phyloP scores from a whole-genome alignment of 2,113 vertebrate genomes.

The Glareola pratincola region DNA sequence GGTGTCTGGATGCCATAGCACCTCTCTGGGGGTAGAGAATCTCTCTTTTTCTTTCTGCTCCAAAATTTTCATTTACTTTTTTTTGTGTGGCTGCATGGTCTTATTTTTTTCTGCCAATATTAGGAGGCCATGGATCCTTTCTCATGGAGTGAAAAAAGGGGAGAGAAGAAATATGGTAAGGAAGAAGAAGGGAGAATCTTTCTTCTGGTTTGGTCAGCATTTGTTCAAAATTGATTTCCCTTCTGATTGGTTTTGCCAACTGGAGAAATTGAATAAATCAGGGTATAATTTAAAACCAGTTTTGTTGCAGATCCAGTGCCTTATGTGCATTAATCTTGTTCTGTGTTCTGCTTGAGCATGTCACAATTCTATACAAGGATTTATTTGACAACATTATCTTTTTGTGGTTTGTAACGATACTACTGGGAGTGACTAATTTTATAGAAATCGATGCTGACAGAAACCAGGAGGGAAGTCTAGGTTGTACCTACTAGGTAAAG shows the following conservation, averaged over 20 bases:
- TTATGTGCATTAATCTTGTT: not conserved
- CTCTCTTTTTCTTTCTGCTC: not conserved
- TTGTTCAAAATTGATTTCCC: not conserved
- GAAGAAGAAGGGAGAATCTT: not conserved
- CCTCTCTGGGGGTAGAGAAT: not conserved
- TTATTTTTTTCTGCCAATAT: not conserved
- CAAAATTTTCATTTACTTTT: not conserved
- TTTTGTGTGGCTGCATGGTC: not conserved
- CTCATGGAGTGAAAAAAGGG: not conserved
- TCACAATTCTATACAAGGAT: not conserved
- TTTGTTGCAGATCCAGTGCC: not conserved
- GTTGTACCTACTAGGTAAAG: not conserved
- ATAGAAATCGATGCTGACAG: not conserved
- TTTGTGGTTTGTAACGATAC: not conserved
- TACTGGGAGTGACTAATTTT: not conserved
- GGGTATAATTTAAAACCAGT: not conserved
- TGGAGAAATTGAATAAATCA: not conserved
- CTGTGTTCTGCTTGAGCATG: not conserved
- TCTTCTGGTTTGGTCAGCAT: not conserved
- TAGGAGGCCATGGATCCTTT: not conserved
- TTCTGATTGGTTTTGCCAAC: not conserved
- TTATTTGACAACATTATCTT: constrained; percentile 23
- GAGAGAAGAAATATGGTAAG: not conserved
- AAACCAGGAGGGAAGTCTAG: not conserved
- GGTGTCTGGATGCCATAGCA: not conserved